Percentiles rank a stretch among this genome's conserved stretches.
These are phyloP conservation scores for Serrognathus titanus DNA, from an alignment of 2,888 invertebrate genomes.

Conservation along the genomic window DNA sequence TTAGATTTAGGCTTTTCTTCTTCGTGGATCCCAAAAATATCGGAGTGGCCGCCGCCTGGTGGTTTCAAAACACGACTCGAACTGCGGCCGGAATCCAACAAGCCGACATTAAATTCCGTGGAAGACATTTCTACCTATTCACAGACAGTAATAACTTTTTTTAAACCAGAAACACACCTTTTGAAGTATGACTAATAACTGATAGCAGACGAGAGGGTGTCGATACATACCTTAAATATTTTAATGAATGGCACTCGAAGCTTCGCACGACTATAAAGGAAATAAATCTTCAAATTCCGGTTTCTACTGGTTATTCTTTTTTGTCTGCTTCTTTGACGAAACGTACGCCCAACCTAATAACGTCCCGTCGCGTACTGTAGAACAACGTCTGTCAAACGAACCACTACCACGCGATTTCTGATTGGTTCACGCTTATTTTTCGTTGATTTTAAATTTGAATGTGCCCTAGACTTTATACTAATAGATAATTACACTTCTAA, in stretches of 20 bases:
- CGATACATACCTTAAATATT: background rate
- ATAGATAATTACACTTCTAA: too few species aligned
- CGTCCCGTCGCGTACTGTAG: background rate
- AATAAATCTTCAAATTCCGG: constrained; percentile 12
- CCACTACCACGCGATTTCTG: constrained; percentile 1
- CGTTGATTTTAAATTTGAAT: too few species aligned
- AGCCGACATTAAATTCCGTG: constrained; percentile 33
- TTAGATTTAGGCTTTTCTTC: constrained; percentile 8
- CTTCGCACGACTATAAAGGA: background rate
- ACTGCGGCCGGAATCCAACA: constrained; percentile 30
- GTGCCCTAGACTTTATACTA: too few species aligned
- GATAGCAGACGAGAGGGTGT: background rate
- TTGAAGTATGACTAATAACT: background rate
- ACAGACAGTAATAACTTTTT: background rate
- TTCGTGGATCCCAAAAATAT: constrained; percentile 40
- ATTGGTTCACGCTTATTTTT: background rate
- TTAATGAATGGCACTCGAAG: background rate
- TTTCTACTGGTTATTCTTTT: constrained; percentile 9
- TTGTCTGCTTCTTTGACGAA: constrained; percentile 1
- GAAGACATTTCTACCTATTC: constrained; percentile 31
- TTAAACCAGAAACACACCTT: background rate
- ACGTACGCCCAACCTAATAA: background rate
- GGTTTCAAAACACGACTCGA: constrained; percentile 50
- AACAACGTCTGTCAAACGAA: background rate
- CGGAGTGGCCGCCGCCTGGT: constrained; percentile 50